Conservation (phyloP, 2,113 vertebrate species). For the Rhegmatorhina hoffmannsi region DNA sequence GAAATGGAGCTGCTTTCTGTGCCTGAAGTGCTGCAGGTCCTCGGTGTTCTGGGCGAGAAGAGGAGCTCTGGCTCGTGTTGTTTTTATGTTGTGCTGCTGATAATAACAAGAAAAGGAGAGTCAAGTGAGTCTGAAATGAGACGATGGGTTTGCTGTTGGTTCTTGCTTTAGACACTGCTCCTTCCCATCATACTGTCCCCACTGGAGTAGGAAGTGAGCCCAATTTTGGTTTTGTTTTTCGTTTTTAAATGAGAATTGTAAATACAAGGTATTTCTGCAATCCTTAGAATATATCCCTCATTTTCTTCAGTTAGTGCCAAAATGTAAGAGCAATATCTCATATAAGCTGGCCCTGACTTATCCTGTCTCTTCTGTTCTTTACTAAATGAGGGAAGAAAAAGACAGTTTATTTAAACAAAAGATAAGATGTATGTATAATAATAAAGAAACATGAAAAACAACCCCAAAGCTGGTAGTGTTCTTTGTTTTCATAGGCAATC, state of each 20-base stretch:
- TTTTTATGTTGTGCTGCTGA: constrained; percentile 48
- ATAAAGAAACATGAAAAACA: constrained; percentile 38
- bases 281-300: constrained; percentile 7
- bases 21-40: constrained; percentile 39
- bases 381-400: constrained; percentile 23
- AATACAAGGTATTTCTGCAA: constrained; percentile 7
- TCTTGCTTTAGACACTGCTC: constrained; percentile 11
- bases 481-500: constrained; percentile 47
- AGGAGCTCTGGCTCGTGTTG: constrained; percentile 18
- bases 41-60: neutral
- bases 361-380: constrained; percentile 30
- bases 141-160: neutral
- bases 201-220: neutral
- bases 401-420: constrained; percentile 53
- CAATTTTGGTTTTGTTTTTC: neutral
- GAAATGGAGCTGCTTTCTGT: constrained; percentile 1
- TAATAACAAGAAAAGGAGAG: constrained; percentile 39
- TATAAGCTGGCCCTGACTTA: neutral
- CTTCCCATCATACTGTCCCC: neutral
- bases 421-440: constrained; percentile 51
- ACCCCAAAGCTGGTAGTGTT: constrained; percentile 3
- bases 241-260: neutral
- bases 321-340: neutral
- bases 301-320: constrained; percentile 46
- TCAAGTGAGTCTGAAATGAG: neutral